Evolutionary conservation across 1,140 invertebrate species (phyloP).

Genomic region (Amphibalanus amphitrite): DNA sequence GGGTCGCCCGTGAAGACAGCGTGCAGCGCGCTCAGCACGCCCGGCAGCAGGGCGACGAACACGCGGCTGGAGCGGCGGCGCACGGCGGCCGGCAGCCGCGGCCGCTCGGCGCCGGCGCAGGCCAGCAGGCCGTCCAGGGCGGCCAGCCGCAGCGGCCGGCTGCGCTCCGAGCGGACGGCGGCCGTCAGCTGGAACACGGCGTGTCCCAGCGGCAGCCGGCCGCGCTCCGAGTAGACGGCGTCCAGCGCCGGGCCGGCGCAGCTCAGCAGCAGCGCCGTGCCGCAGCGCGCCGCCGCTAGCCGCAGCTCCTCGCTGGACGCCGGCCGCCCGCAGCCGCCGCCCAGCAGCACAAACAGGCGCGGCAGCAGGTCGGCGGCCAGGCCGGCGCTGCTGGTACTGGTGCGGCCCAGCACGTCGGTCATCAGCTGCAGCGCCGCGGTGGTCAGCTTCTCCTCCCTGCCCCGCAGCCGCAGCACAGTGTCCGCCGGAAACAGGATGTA

Average conservation of each 20-base stretch:
- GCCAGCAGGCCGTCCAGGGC: neutral
- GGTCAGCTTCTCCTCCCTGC: neutral
- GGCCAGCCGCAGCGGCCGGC: neutral
- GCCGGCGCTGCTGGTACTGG: neutral
- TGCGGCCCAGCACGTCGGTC: neutral
- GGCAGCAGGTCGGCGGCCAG: neutral
- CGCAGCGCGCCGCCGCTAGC: neutral
- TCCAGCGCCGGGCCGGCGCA: neutral
- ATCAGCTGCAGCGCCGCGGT: neutral
- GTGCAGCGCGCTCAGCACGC: neutral
- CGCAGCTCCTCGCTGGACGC: neutral
- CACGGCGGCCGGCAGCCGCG: neutral
- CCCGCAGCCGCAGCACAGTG: neutral
- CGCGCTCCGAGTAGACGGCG: neutral
- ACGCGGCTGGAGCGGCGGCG: neutral
- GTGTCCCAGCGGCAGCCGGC: neutral
- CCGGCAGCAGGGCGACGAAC: neutral
- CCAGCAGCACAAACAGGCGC: neutral
- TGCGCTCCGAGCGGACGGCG: neutral
- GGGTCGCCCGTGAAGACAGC: neutral
- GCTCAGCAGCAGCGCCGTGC: neutral
- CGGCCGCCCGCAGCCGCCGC: too few species aligned
- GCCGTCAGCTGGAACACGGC: neutral
- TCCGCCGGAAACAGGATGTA: neutral
- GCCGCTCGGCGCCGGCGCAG: neutral